These are phyloP conservation scores for Stegodyphus mimosarum DNA, from an alignment of 1,140 invertebrate species.

Conservation along the genomic window DNA sequence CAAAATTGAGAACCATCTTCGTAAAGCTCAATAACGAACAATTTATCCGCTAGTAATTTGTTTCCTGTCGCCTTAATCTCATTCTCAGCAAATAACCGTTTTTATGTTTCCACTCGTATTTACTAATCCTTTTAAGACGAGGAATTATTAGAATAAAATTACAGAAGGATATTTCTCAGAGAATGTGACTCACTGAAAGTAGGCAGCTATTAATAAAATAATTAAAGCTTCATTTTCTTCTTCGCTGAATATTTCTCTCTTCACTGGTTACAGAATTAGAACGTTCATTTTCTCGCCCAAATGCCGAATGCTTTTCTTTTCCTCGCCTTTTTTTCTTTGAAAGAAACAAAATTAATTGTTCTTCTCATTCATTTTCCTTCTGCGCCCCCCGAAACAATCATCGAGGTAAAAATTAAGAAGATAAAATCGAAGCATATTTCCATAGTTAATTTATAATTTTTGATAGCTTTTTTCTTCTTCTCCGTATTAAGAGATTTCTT, in stretches of 20 bases:
- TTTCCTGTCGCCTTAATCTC: too few species aligned
- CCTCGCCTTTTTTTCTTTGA: conserved; percentile 3
- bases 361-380: conserved; percentile 25
- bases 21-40: too few species aligned
- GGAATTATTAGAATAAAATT: too few species aligned
- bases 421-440: conserved; percentile 8
- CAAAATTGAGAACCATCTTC: too few species aligned
- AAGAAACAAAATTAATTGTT: conserved; percentile 42
- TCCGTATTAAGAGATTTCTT: too few species aligned
- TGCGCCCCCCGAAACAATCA: conserved; percentile 9
- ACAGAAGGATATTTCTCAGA: not conserved
- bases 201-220: conserved; percentile 35
- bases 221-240: conserved; percentile 33
- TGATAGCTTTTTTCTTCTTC: too few species aligned
- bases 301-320: not conserved
- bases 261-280: not conserved
- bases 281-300: too few species aligned
- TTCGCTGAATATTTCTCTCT: not conserved
- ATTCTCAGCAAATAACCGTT: too few species aligned
- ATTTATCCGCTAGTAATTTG: too few species aligned
- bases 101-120: too few species aligned
- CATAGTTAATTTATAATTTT: conserved; percentile 23
- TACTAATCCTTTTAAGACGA: too few species aligned
- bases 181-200: not conserved
- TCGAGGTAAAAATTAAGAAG: conserved; percentile 26